Conservation (phyloP, 2,113 vertebrate species). For the Pipa parva region DNA sequence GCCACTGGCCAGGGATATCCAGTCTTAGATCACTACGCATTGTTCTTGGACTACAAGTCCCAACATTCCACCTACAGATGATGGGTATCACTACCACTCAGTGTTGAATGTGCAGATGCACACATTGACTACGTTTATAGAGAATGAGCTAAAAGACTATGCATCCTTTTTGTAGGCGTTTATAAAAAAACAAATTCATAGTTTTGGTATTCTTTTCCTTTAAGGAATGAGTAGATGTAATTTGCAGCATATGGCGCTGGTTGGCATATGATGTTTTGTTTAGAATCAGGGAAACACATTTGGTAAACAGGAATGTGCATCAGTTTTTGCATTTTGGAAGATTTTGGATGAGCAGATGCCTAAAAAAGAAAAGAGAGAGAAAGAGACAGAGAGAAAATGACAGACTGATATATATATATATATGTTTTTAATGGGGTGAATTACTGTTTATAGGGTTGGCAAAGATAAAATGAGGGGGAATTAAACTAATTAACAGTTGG, state of each 20-base stretch:
- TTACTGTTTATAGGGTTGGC: background rate
- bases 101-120: too few relatives aligned
- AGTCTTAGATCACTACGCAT: too few relatives aligned
- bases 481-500: background rate
- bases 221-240: background rate
- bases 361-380: background rate
- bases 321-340: conserved; percentile 1
- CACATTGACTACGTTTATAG: too few relatives aligned
- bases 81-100: too few relatives aligned
- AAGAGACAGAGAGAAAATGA: background rate
- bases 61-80: too few relatives aligned
- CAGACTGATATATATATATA: background rate
- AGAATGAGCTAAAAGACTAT: too few relatives aligned
- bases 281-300: background rate
- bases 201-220: background rate
- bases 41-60: too few relatives aligned
- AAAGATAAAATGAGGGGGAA: background rate
- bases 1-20: too few relatives aligned
- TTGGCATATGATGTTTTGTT: background rate
- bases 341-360: background rate
- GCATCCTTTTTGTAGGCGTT: too few relatives aligned
- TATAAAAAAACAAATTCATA: too few relatives aligned
- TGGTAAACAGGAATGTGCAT: background rate
- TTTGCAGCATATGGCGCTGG: background rate
- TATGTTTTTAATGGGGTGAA: background rate